These are phyloP conservation scores for Drosophila cyrtoloma DNA, from an alignment of 2,888 invertebrate species.

Conservation along the genomic window DNA sequence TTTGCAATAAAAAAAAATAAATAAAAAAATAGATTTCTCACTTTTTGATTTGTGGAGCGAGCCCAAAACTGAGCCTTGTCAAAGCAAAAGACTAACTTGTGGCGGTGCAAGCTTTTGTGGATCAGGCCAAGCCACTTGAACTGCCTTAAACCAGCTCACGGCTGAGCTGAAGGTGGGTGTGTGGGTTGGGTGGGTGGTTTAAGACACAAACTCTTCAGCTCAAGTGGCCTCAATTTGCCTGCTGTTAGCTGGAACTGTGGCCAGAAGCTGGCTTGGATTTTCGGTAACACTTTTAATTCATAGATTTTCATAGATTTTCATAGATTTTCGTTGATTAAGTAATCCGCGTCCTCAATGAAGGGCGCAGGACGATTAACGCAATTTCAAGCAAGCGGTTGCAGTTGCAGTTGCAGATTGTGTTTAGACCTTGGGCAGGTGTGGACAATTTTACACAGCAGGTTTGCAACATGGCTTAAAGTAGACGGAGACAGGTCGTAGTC, in stretches of 20 bases:
- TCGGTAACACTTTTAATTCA: slow-evolving; percentile 72
- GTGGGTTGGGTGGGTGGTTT: slow-evolving; percentile 51
- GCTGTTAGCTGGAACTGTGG: slow-evolving; percentile 43
- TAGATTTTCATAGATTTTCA: slow-evolving; percentile 76
- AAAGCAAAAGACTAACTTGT: slow-evolving; percentile 50
- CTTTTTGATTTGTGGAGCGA: slow-evolving; percentile 61
- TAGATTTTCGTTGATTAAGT: slow-evolving; percentile 75
- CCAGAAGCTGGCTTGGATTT: slow-evolving; percentile 56
- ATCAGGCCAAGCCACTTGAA: slow-evolving; percentile 35
- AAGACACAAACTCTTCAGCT: slow-evolving; percentile 54
- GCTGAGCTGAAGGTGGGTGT: slow-evolving; percentile 1
- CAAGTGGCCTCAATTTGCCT: slow-evolving; percentile 35
- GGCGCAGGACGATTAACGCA: slow-evolving; percentile 66
- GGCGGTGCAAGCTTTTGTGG: slow-evolving; percentile 4
- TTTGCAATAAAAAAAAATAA: slow-evolving; percentile 47
- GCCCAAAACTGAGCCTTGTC: slow-evolving; percentile 15
- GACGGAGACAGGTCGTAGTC: slow-evolving; percentile 19
- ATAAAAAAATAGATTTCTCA: slow-evolving; percentile 40
- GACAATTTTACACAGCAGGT: slow-evolving; percentile 42
- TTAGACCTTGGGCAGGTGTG: slow-evolving; percentile 51
- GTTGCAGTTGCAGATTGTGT: slow-evolving; percentile 19
- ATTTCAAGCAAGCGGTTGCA: slow-evolving; percentile 74
- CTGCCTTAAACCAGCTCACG: slow-evolving; percentile 36
- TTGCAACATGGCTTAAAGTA: slow-evolving; percentile 47
- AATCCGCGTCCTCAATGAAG: slow-evolving; percentile 73